A percentile compares a stretch with the other conserved stretches of the same genome.
Conservation (phyloP, 2,113 vertebrate species). For the Colius striatus region DNA sequence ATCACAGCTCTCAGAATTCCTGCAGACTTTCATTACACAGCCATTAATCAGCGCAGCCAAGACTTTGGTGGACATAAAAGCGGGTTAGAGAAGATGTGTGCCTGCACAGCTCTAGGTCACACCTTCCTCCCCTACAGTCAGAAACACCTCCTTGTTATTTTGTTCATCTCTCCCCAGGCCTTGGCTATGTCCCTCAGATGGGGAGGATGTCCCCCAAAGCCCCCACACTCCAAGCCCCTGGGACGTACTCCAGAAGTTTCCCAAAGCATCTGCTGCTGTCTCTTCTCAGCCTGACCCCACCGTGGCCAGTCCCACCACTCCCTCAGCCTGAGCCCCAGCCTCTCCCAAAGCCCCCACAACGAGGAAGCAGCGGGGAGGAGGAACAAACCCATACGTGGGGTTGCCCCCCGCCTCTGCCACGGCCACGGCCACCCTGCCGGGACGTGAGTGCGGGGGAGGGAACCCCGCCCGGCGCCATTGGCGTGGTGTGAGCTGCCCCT, state of each 20-base stretch:
- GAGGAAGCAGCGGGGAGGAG: background rate
- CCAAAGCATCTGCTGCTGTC: background rate
- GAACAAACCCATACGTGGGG: too few relatives aligned
- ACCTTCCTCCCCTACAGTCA: background rate
- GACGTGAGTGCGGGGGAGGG: background rate
- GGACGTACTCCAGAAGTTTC: background rate
- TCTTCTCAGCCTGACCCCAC: background rate
- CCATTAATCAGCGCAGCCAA: background rate
- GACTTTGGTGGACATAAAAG: background rate
- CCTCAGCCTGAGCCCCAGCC: background rate
- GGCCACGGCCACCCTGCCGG: background rate
- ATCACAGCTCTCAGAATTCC: background rate
- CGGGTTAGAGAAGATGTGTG: background rate
- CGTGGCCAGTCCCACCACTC: background rate
- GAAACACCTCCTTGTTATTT: background rate
- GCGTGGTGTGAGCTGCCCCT: background rate
- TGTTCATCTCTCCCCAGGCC: background rate
- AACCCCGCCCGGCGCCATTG: background rate
- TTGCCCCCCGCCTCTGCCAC: background rate
- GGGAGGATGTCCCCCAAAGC: background rate
- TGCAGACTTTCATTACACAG: background rate
- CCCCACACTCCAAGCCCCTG: too few relatives aligned
- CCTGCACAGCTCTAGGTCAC: background rate
- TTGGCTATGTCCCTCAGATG: fast-evolving
- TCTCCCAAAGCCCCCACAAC: background rate